Conservation (phyloP, 2,888 invertebrate species). For the Drosophila bunnanda region DNA sequence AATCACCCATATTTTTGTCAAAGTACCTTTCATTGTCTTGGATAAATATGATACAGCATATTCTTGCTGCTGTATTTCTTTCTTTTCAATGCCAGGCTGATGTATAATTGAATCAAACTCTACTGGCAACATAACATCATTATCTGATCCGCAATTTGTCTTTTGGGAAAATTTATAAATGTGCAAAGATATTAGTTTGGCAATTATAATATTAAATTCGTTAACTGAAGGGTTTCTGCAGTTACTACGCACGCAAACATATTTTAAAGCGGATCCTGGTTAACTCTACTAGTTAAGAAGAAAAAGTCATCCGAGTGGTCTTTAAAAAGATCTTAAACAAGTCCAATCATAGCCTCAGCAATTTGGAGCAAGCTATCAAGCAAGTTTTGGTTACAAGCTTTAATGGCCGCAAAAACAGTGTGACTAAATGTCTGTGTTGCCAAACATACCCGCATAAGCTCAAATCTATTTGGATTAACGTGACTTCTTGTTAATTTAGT, state of each 20-base stretch:
- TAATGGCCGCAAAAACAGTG: too few relatives aligned
- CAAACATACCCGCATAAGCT: too few relatives aligned
- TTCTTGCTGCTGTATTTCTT: neutral
- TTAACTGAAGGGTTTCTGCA: constrained; percentile 3
- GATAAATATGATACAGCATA: constrained; percentile 6
- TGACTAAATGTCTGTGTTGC: too few relatives aligned
- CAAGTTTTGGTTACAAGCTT: too few relatives aligned
- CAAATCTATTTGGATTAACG: too few relatives aligned
- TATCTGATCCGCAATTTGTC: neutral
- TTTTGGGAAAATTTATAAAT: neutral
- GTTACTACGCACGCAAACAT: too few relatives aligned
- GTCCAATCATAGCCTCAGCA: constrained; percentile 2
- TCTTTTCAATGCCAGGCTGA: neutral
- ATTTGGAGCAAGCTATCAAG: constrained; percentile 3
- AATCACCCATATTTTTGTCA: neutral
- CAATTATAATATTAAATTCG: neutral
- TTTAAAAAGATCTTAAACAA: constrained; percentile 2
- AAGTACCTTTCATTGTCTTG: neutral
- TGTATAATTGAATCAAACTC: neutral
- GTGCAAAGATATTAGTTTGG: neutral
- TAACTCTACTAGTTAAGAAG: too few relatives aligned
- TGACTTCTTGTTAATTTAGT: too few relatives aligned
- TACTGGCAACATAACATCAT: constrained; percentile 1
- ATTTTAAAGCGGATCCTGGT: too few relatives aligned
- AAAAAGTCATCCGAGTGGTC: too few relatives aligned